Evolutionary conservation across 2,888 invertebrate genomes (phyloP), one percentile per base, ranked within the genome.

Genomic region (Erebia epiphron): DNA sequence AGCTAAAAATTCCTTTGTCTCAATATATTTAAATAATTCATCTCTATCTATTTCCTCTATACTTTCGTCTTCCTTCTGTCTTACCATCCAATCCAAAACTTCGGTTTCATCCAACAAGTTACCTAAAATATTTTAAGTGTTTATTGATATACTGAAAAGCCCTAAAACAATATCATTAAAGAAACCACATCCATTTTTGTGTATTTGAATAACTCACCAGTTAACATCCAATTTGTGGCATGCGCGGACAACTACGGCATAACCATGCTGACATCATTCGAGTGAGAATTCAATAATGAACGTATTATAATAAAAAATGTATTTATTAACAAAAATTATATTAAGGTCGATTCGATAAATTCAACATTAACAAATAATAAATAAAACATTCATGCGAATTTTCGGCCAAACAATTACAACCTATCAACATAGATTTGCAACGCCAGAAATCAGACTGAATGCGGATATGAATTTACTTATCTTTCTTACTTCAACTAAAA

Each of bases 31-130:
- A 84, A 95, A 95, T 57, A 98, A 93, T 80, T 95, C 95, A 65
- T 97, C 97, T 80, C 98, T 95, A 82, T 97, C 96, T 75, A 98
- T 97, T 86, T 97, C 97, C 86, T 98, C 97, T 78, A 98, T 98
- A 83, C 97, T 98, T 86, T 97, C 97, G 85, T 98, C 98, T 86
- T 97, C 96, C 85, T 98, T 97, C 87, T 98, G 98, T 86, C 96
- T 96, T 72, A 97, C 94, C 95, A 98, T 97, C 98, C 98, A 98
- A 79, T 97, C 96, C 78, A 98, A 94, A 8, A 98, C 98, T 85
- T 97, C 96, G 63, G 94, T 94, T 88, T 98, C 97, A 82, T 98
- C 97, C 85, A 91, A 85, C 60, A 94, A 90, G 82, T 92, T 92
- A 73, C 94, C 94, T 94, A 92, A 87, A 94, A 93, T 85, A 78